Base-by-base conservation (phyloP, 2,888 invertebrate genomes). In the Scelioninae gen. 1 region DNA sequence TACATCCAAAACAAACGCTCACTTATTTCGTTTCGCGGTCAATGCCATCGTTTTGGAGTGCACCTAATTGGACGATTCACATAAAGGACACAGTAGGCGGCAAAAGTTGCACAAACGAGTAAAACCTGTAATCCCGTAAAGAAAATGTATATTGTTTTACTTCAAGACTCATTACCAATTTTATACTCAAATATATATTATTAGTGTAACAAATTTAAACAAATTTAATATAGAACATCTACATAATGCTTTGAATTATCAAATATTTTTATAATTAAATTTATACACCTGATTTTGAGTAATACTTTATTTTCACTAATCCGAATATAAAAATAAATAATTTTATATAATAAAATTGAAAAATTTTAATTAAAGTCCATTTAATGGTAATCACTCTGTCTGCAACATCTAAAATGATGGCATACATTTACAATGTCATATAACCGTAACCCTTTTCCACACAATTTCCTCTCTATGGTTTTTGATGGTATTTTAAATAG, bases 51-150 rank as follows among this genome's bases (percentile, higher is more conserved):
- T 63, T 63, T 10, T 34, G 43, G 34, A 31, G 63, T 47, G 45
- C 49, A 63, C 63, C n/a, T 63, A 63, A 63, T 63, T 63, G 63
- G 47, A 32, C 47, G 63, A 63, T 49, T 63, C 63, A 32, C 47
- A 49, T 63, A 60, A 60, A 60, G 43, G 31, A 34, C 15, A 23
- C 13, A 32, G 47, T 49, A 49, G 63, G 63, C 65, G 49, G 51
- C 49, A 65, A 49, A 65, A 47, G 51, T 51, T 47, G 62, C 62
- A 62, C 62, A 62, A 62, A 62, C 58, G 58, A 31, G 15, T 45
- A 47, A 43, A 31, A 62, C 47, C 31, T 15, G 62, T 6, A 47
- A 32, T 31, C 3, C 58, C n/a, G 29, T 29, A 43, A 60, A 43
- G 29, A 16, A 43, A 60, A 60, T 43, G 34, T 10, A 43, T 11